Percentiles rank a stretch among this genome's conserved stretches.
Conservation (phyloP, 2,888 invertebrate species). For the Stegana nigrithorax region DNA sequence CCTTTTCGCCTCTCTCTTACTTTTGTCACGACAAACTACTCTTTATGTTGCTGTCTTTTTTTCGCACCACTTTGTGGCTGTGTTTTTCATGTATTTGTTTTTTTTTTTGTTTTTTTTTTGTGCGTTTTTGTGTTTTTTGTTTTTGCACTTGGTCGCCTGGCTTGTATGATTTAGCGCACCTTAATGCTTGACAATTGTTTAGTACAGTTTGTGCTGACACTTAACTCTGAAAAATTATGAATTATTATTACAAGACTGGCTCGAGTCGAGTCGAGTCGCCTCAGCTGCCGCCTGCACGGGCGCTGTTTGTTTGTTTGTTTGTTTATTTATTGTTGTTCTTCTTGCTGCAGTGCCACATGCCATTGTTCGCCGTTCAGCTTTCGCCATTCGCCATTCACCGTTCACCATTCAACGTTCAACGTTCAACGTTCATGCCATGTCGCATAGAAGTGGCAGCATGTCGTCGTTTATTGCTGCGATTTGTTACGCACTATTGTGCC, state of each 20-base stretch:
- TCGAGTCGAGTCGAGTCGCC: neutral
- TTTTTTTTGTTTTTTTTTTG: neutral
- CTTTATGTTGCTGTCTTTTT: too few relatives aligned
- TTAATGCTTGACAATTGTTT: conserved; percentile 53
- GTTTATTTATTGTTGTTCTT: neutral
- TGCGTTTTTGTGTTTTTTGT: conserved; percentile 25
- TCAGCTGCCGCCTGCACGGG: conserved; percentile 19
- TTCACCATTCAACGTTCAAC: neutral
- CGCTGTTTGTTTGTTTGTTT: neutral
- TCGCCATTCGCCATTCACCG: neutral
- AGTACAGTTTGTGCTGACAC: conserved; percentile 47
- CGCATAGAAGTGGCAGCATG: conserved; percentile 14
- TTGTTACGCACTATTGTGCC: conserved; percentile 58
- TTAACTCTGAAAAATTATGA: conserved; percentile 61
- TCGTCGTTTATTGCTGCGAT: conserved; percentile 53
- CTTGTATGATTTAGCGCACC: conserved; percentile 53
- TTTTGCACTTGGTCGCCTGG: too few relatives aligned
- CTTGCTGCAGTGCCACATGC: neutral
- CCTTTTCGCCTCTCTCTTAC: too few relatives aligned
- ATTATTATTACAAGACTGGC: conserved; percentile 52
- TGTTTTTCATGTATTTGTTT: neutral
- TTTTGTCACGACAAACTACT: too few relatives aligned
- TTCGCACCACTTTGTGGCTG: neutral
- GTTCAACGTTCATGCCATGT: neutral
- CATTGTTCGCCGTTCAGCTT: neutral